Base-by-base conservation (phyloP, 2,113 vertebrate species). In the Paracanthobrama guichenoti region DNA sequence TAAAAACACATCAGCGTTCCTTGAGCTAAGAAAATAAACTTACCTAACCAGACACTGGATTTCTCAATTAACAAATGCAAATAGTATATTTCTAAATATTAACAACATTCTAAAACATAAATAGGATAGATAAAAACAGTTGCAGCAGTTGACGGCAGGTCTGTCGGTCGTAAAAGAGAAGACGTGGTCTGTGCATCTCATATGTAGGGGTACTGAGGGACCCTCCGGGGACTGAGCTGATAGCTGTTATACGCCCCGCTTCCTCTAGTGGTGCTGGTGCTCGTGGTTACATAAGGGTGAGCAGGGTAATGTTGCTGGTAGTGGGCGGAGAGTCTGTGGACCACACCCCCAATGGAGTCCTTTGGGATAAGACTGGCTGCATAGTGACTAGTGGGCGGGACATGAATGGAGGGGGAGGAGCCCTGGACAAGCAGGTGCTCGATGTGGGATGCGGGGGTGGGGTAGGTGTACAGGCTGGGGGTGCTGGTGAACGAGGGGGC, bases 151-250 rank as follows among this genome's bases (percentile, higher is more conserved):
- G 82, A 82, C 88, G 82, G 85, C 81, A 55, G 22, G 87, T 77
- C 44, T 86, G 46, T 80, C 67, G 83, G 82, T 82, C 72, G 57
- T 35, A 6, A 83, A 82, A 50, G 48, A 60, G 71, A 78, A 67
- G 59, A 64, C 46, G 67, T 86, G n/a, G 82, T 84, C 31, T 24
- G 73, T 66, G 20, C 14, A 94, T 92, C 92, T 90, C 95, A 97
- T 92, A 99, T 95, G 94, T 98, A 99, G 55, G 97, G 97, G 91
- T 99, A 99, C 94, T 99, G 98, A 87, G 97, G 92, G 88, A 99
- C 96, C 92, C 98, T 97, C 88, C 96, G 93, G 66, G 98, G 98
- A 93, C 98, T 99, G 87, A 99, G 94, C 86, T 97, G 98, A 92
- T 98, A 99, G 95, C 97, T 96, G 92, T 95, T 95, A 94, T 98